A percentile compares a stretch with the other conserved stretches of the same genome.
Evolutionary conservation across 2,888 invertebrate genomes (phyloP).

Genomic region (Hermodice carunculata): DNA sequence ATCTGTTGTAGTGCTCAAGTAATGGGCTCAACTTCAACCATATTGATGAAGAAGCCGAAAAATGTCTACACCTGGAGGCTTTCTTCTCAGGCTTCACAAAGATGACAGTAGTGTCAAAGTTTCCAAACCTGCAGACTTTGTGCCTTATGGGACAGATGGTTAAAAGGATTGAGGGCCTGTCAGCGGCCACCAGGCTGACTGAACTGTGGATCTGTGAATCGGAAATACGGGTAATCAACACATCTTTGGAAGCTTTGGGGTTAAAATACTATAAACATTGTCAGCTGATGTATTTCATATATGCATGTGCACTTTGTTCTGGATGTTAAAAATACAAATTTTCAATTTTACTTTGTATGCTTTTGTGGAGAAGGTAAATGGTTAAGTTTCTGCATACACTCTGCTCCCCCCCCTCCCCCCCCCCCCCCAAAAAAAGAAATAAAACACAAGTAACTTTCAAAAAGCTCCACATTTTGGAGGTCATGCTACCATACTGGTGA

Average conservation of each 20-base stretch:
- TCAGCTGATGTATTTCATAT: too few species aligned
- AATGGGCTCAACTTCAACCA: conserved; percentile 61
- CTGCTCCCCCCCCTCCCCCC: too few species aligned
- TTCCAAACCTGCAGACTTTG: conserved; percentile 65
- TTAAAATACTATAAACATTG: too few species aligned
- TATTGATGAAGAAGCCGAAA: conserved; percentile 50
- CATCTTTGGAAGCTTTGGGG: neutral
- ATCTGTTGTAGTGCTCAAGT: conserved; percentile 48
- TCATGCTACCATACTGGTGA: neutral
- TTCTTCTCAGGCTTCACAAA: conserved; percentile 68
- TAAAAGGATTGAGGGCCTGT: conserved; percentile 48
- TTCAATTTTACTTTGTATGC: too few species aligned
- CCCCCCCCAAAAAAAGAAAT: too few species aligned
- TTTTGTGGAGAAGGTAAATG: too few species aligned
- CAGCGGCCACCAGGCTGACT: conserved; percentile 34
- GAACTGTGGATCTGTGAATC: conserved; percentile 62
- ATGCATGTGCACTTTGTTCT: too few species aligned
- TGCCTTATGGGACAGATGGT: too few species aligned
- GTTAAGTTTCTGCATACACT: too few species aligned
- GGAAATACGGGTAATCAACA: too few species aligned
- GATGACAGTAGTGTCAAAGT: conserved; percentile 60
- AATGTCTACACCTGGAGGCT: conserved; percentile 61
- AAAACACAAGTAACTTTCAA: too few species aligned
- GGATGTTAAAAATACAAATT: too few species aligned
- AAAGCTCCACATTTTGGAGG: neutral